Conservation (phyloP, 1,140 invertebrate species). For the Lordiphosa mommai region DNA sequence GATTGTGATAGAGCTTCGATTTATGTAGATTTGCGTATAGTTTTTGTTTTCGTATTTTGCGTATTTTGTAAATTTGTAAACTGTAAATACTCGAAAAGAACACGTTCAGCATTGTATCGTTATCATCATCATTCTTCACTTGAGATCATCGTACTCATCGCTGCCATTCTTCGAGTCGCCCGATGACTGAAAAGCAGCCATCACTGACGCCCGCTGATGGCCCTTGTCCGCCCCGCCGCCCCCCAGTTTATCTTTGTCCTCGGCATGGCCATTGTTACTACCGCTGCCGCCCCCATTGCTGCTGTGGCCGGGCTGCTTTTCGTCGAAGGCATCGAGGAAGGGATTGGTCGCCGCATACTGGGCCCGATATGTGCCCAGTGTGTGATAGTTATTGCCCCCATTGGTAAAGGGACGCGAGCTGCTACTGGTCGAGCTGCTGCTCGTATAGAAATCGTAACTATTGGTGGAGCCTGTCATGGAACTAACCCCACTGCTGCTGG, state of each 20-base stretch:
- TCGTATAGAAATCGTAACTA: slow-evolving; percentile 74
- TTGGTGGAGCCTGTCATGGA: slow-evolving; percentile 78
- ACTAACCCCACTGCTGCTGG: slow-evolving; percentile 75
- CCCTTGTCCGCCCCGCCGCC: slow-evolving; percentile 17
- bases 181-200: slow-evolving; percentile 68
- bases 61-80: slow-evolving; percentile 69
- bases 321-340: slow-evolving; percentile 74
- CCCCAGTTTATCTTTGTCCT: slow-evolving; percentile 37
- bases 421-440: slow-evolving; percentile 32
- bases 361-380: slow-evolving; percentile 73
- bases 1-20: slow-evolving; percentile 22
- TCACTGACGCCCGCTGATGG: slow-evolving; percentile 58
- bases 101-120: slow-evolving; percentile 51
- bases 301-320: slow-evolving; percentile 52
- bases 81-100: slow-evolving; percentile 75
- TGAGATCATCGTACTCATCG: slow-evolving; percentile 76
- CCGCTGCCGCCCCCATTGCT: slow-evolving; percentile 24
- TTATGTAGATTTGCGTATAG: slow-evolving; percentile 18
- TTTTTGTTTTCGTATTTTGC: slow-evolving; percentile 4
- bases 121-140: slow-evolving; percentile 39
- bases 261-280: slow-evolving; percentile 23
- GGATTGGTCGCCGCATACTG: slow-evolving; percentile 79
- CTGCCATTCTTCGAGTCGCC: slow-evolving; percentile 76
- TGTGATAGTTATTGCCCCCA: slow-evolving; percentile 76
- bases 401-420: slow-evolving; percentile 59